Percentiles rank a stretch among this genome's conserved stretches.
phyloP scores from a whole-genome alignment of 2,888 invertebrate genomes.

The Platycnemis pennipes region DNA sequence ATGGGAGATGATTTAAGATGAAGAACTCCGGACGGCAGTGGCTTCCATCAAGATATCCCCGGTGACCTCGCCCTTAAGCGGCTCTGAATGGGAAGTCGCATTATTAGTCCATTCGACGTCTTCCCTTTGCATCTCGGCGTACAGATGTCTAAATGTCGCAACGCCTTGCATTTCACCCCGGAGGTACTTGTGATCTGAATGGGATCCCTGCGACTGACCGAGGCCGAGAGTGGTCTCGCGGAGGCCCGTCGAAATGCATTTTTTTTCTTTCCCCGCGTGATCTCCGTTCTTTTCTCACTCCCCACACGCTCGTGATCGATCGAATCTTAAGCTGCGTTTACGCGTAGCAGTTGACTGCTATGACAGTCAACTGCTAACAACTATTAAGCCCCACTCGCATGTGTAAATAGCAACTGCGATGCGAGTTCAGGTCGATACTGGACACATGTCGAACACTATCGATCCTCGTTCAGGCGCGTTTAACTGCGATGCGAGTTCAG shows the following conservation, averaged over 20 bases:
- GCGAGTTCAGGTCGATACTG: no score
- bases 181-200: background rate
- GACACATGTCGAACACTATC: no score
- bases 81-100: slow-evolving; percentile 35
- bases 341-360: no score
- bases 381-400: no score
- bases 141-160: slow-evolving; percentile 19
- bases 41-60: slow-evolving; percentile 40
- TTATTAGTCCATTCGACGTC: background rate
- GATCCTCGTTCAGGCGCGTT: no score
- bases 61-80: slow-evolving; percentile 34
- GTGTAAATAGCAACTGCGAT: no score
- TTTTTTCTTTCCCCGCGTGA: background rate
- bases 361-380: no score
- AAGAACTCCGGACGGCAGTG: background rate
- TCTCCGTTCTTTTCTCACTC: no score
- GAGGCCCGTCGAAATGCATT: background rate
- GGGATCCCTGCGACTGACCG: background rate
- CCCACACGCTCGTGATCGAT: no score
- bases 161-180: background rate
- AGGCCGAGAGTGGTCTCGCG: background rate
- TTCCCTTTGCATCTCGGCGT: background rate
- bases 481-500: no score
- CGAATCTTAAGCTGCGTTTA: no score
- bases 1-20: slow-evolving; percentile 8